Percentiles rank a stretch among this genome's conserved stretches.
phyloP scores from a whole-genome alignment of 2,797 vertebrate species.

The Mycteria americana region DNA sequence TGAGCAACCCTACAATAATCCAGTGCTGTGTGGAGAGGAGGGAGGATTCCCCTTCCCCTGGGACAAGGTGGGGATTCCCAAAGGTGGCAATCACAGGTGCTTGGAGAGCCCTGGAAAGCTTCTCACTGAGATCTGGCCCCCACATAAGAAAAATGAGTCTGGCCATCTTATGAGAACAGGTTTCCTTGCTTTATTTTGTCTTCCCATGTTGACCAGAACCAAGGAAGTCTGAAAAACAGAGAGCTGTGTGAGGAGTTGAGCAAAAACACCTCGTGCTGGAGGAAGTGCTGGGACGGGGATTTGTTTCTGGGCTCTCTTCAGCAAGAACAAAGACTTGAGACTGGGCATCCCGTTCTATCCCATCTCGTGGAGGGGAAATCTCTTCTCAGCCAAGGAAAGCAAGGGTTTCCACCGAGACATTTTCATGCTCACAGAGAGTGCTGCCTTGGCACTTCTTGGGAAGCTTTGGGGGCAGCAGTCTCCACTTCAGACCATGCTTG shows the following conservation, averaged over 20 bases:
- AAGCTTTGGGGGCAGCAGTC: background rate
- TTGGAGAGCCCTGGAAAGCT: background rate
- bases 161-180: background rate
- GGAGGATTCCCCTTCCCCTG: background rate
- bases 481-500: background rate
- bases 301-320: constrained; percentile 7
- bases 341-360: background rate
- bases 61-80: background rate
- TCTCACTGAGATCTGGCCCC: background rate
- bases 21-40: background rate
- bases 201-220: constrained; percentile 34
- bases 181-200: constrained; percentile 54
- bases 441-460: background rate
- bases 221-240: constrained; percentile 53
- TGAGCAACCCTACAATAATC: background rate
- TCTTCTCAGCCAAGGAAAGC: background rate
- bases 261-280: background rate
- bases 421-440: background rate
- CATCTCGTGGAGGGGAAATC: background rate
- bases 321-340: background rate
- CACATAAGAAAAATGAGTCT: background rate
- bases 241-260: background rate
- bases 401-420: background rate
- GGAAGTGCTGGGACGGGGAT: background rate
- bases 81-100: background rate